These are phyloP conservation scores for Petaurus breviceps DNA, from an alignment of 2,113 vertebrate species.

Conservation along the genomic window DNA sequence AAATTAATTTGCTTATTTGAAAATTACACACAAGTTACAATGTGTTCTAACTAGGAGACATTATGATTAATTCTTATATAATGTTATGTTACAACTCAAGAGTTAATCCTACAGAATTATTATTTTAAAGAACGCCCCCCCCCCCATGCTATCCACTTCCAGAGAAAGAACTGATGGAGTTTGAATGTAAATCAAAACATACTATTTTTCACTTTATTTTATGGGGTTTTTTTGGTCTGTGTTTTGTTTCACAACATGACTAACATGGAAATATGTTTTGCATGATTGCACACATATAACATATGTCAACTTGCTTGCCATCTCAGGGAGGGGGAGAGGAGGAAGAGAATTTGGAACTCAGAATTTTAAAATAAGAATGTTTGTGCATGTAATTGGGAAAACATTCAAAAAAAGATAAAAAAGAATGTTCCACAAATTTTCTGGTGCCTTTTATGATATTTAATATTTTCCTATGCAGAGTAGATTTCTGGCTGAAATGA, in stretches of 20 bases:
- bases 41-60: background rate
- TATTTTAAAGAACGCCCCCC: background rate
- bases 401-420: background rate
- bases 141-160: background rate
- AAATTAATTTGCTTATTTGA: background rate
- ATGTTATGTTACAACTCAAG: background rate
- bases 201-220: background rate
- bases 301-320: too few relatives aligned
- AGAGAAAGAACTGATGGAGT: background rate
- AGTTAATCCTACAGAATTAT: background rate
- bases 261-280: too few relatives aligned
- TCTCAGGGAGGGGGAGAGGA: too few relatives aligned
- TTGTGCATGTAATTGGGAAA: too few relatives aligned
- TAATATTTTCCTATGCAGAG: background rate
- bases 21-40: background rate
- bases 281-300: too few relatives aligned
- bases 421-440: background rate
- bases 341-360: too few relatives aligned
- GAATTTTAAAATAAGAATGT: too few relatives aligned
- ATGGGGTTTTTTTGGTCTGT: background rate
- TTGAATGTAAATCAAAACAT: background rate
- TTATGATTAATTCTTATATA: background rate
- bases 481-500: rapidly evolving
- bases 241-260: background rate
- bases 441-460: background rate